Evolutionary conservation across 2,888 invertebrate species (phyloP).

Genomic region (Globia sparganii): DNA sequence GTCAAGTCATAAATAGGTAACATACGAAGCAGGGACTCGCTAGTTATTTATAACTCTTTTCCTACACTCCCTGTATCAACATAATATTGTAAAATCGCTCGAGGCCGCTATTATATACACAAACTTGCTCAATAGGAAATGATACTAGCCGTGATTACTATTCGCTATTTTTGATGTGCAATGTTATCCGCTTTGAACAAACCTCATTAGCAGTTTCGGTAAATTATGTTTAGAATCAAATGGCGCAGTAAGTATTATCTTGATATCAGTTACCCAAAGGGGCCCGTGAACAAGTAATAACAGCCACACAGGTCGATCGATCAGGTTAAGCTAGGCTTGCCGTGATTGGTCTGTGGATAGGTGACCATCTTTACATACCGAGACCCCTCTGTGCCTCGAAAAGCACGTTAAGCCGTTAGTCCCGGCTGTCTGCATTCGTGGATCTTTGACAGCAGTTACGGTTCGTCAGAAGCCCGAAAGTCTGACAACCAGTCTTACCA

Average conservation of each 20-base stretch:
- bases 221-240: not conserved
- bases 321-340: no score
- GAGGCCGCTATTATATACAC: conserved; percentile 23
- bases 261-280: no score
- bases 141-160: conserved; percentile 31
- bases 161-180: conserved; percentile 30
- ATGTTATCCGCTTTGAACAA: conserved; percentile 38
- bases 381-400: no score
- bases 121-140: conserved; percentile 51
- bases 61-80: conserved; percentile 2
- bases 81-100: conserved; percentile 30
- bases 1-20: not conserved
- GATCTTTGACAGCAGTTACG: no score
- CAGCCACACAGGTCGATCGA: no score
- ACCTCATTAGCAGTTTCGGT: conserved; percentile 17
- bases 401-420: no score
- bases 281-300: no score
- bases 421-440: no score
- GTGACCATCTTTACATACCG: no score
- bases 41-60: not conserved
- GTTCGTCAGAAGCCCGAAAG: no score
- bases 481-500: no score
- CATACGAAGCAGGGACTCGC: not conserved
- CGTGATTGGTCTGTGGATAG: no score
- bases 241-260: not conserved